Conservation (phyloP, 2,113 vertebrate species). For the Willisornis vidua region DNA sequence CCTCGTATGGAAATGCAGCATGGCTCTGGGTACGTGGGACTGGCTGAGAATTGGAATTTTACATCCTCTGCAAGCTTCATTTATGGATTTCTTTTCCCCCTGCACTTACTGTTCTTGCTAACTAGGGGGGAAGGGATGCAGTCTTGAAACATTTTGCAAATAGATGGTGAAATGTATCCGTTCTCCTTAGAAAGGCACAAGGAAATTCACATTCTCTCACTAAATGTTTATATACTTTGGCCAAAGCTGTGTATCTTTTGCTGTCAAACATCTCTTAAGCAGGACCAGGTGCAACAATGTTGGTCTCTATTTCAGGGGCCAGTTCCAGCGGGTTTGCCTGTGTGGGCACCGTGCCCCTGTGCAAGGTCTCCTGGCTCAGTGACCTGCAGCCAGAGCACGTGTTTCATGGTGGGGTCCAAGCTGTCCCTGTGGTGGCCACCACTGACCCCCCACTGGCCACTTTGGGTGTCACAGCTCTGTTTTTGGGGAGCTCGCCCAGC, state of each 20-base stretch:
- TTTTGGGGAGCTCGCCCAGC: not conserved
- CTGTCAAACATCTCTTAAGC: not conserved
- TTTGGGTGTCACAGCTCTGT: fast-evolving
- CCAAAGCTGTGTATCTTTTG: not conserved
- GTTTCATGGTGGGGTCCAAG: not conserved
- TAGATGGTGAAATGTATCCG: not conserved
- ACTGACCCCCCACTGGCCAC: fast-evolving
- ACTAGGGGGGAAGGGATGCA: not conserved
- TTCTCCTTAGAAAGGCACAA: not conserved
- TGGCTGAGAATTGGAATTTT: not conserved
- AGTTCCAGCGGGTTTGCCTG: not conserved
- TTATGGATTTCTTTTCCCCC: fast-evolving
- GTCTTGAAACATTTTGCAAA: not conserved
- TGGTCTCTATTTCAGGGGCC: not conserved
- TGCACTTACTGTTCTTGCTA: fast-evolving
- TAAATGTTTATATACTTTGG: not conserved
- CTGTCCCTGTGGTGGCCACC: not conserved
- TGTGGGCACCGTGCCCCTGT: not conserved
- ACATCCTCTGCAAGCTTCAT: not conserved
- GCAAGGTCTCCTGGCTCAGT: not conserved
- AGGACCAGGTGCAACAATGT: not conserved
- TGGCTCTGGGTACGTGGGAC: not conserved
- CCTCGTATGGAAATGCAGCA: fast-evolving
- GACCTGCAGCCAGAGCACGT: not conserved
- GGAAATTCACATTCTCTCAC: not conserved